A percentile compares a stretch with the other conserved stretches of the same genome.
phyloP scores from a whole-genome alignment of 2,888 invertebrate species.

The Xanthorhoe designata region DNA sequence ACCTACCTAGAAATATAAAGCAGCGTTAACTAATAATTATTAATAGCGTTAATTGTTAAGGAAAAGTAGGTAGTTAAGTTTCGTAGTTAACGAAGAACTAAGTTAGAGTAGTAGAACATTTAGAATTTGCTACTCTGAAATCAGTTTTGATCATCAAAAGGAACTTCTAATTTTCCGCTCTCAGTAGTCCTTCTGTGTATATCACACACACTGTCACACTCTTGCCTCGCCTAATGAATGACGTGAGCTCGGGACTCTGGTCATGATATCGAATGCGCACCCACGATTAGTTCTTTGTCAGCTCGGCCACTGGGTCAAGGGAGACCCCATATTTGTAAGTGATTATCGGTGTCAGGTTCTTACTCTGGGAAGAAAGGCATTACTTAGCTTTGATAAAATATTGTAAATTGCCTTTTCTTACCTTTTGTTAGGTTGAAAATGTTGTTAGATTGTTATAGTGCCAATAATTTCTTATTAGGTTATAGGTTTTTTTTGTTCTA shows the following conservation, averaged over 20 bases:
- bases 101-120: no score
- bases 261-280: slow-evolving; percentile 50
- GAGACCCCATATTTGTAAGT: slow-evolving; percentile 33
- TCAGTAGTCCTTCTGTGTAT: slow-evolving; percentile 24
- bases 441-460: no score
- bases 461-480: no score
- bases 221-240: slow-evolving; percentile 56
- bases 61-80: no score
- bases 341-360: slow-evolving; percentile 21
- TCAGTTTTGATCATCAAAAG: no score
- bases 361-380: background rate
- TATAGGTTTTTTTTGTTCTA: no score
- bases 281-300: slow-evolving; percentile 54
- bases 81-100: no score
- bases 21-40: no score
- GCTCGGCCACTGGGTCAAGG: slow-evolving; percentile 57
- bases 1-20: no score
- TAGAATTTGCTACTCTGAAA: no score
- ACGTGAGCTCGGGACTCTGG: slow-evolving; percentile 48
- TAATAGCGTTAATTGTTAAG: no score
- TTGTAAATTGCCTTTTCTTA: background rate
- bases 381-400: background rate
- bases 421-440: no score
- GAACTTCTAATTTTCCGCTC: background rate
- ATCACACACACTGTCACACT: slow-evolving; percentile 20